Evolutionary conservation across 2,888 invertebrate genomes (phyloP), one percentile per base, ranked within the genome.

Genomic region (Bruchidius siliquastri): DNA sequence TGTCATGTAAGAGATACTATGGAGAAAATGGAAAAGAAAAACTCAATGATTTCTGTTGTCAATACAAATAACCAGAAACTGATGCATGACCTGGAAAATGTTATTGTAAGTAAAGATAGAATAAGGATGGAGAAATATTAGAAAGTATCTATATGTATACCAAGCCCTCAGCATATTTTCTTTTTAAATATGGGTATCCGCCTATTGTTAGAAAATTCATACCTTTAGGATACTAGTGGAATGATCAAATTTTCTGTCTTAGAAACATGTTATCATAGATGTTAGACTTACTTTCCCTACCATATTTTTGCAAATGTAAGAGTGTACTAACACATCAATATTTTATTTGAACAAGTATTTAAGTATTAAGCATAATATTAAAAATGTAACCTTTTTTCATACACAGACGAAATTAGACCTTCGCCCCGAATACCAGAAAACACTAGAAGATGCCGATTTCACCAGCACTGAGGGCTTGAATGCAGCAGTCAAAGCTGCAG

Each of bases 1-100:
- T 92, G 95, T 82, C 94, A 94, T 85, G 95, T 96, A 0, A 90
- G 94, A 77, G 95, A 96, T 83, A 93, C 94, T 30, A 96, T 97
- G 91, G 94, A 95, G 81, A 93, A 95, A 82, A 96, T 97, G 88
- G 96, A 95, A 77, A 94, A 96, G 82, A 96, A 96, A 85, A 97
- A 96, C 87, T 91, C 93, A 13, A 90, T 94, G 84, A 94, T 96
- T 81, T 94, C 94, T 83, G 92, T 94, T 13, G 95, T 95, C 68
- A 96, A 95, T 86, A 91, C 90, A 81, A 97, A 96, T 86, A 96
- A 96, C 84, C 92, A 93, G 78, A 91, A 91, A 78, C 88, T 97
- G 76, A 89, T 95, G 80, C 90, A 90, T 75, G 94, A 96, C 84
- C 89, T 98, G 20, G 92, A 93, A 80, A 92, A 91, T 84, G 89